These are phyloP conservation scores for Saccopteryx leptura DNA, from an alignment of 2,113 vertebrate genomes.

Conservation along the genomic window DNA sequence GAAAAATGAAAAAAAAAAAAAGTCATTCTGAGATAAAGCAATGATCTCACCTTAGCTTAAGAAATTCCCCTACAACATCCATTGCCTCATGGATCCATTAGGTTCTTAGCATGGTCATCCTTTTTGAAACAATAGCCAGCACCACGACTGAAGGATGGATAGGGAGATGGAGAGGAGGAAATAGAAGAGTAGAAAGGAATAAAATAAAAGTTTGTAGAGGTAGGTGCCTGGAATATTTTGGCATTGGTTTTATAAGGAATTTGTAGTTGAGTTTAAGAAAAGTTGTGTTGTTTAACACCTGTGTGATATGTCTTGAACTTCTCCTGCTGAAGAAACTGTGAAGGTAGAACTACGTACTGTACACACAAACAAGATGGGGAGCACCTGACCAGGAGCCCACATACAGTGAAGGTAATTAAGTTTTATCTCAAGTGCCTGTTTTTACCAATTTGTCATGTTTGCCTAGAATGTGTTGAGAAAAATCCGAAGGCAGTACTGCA, in stretches of 20 bases:
- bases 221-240: neutral
- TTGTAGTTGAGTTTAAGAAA: conserved; percentile 37
- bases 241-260: conserved; percentile 25
- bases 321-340: neutral
- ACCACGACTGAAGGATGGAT: neutral
- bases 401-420: too few relatives aligned
- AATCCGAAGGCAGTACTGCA: neutral
- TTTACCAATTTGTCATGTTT: neutral
- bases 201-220: neutral
- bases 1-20: too few relatives aligned
- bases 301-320: neutral
- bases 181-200: neutral
- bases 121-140: neutral
- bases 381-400: accelerated
- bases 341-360: neutral
- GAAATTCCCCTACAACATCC: neutral
- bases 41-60: neutral
- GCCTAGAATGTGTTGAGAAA: neutral
- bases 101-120: neutral
- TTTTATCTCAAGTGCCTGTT: neutral
- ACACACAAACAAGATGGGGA: neutral
- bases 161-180: too few relatives aligned
- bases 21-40: neutral
- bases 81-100: neutral
- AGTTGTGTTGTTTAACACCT: neutral